Evolutionary conservation across 2,113 vertebrate genomes (phyloP).

Genomic region (Pantherophis guttatus): DNA sequence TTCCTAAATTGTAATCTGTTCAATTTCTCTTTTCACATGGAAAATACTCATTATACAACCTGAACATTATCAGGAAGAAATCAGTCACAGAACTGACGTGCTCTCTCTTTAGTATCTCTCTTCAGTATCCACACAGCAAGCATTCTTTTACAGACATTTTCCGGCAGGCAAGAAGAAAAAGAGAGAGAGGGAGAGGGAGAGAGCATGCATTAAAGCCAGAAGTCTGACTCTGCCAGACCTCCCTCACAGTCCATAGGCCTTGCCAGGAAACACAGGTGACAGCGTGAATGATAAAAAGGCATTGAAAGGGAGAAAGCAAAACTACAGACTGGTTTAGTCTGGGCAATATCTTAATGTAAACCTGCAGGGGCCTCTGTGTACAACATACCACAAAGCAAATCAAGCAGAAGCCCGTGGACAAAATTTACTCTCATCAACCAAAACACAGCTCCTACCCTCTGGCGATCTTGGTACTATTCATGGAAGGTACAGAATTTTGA

Average conservation of each 20-base stretch:
- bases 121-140: constrained; percentile 68
- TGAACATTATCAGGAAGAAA: constrained; percentile 53
- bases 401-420: constrained; percentile 48
- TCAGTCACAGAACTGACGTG: constrained; percentile 64
- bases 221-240: constrained; percentile 68
- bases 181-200: background rate
- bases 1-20: background rate
- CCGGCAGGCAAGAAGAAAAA: constrained; percentile 63
- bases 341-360: constrained; percentile 70
- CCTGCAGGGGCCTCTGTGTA: constrained; percentile 64
- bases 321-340: constrained; percentile 68
- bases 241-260: constrained; percentile 62
- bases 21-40: constrained; percentile 46
- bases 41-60: constrained; percentile 66
- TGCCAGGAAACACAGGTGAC: constrained; percentile 74
- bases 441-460: constrained; percentile 18
- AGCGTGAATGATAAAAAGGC: constrained; percentile 72
- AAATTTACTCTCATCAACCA: constrained; percentile 24
- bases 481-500: background rate
- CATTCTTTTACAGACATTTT: constrained; percentile 70
- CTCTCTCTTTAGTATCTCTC: constrained; percentile 38
- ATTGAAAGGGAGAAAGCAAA: constrained; percentile 63
- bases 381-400: constrained; percentile 55
- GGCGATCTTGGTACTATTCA: background rate
- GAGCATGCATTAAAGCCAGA: constrained; percentile 55